These are phyloP conservation scores for Aspiorhynchus laticeps DNA, from an alignment of 2,113 vertebrate species.

Conservation along the genomic window DNA sequence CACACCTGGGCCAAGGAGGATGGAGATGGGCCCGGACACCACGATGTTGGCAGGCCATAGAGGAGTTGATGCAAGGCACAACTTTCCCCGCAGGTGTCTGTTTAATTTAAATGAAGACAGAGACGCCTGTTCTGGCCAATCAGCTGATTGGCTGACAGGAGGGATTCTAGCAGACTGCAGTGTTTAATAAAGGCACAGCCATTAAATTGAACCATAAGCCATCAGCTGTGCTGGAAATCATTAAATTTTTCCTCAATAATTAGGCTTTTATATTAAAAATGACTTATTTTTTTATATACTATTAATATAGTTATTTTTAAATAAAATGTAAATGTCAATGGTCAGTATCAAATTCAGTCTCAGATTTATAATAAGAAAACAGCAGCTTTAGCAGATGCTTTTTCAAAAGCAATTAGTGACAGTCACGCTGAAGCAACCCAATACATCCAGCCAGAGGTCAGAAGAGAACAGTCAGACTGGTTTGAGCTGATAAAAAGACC, in stretches of 20 bases:
- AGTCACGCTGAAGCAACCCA: not conserved
- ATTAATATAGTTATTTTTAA: no score
- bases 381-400: not conserved
- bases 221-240: constrained; percentile 28
- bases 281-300: not conserved
- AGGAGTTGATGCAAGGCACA: constrained; percentile 13
- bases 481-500: no score
- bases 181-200: constrained; percentile 22
- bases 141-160: constrained; percentile 31
- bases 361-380: not conserved
- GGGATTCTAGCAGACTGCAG: not conserved
- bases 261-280: not conserved
- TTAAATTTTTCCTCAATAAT: not conserved
- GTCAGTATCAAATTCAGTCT: not conserved
- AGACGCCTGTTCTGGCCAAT: constrained; percentile 31
- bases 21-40: constrained; percentile 23
- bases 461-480: no score
- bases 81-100: constrained; percentile 23
- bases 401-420: not conserved
- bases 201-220: not conserved
- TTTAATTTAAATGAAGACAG: constrained; percentile 33
- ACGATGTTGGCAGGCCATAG: constrained; percentile 19
- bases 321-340: not conserved
- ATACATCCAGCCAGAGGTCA: not conserved
- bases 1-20: constrained; percentile 50